Evolutionary conservation across 1,140 invertebrate genomes (phyloP).

Genomic region (Rhizoglyphus robini): DNA sequence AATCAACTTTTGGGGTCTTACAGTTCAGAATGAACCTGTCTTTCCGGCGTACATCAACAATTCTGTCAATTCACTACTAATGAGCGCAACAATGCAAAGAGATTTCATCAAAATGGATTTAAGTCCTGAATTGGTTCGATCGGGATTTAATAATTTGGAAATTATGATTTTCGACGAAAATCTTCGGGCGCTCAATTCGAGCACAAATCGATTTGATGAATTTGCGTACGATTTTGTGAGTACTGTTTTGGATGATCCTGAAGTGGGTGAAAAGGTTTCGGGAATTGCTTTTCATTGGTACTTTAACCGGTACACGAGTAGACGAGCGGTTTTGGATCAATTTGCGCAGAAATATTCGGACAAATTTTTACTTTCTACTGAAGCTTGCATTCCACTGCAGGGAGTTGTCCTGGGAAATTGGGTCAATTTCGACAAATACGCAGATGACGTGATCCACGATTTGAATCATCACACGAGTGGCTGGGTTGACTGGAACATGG

Average conservation of each 20-base stretch:
- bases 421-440: slow-evolving; percentile 19
- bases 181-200: slow-evolving; percentile 38
- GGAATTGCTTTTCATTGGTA: slow-evolving; percentile 75
- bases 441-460: slow-evolving; percentile 25
- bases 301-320: slow-evolving; percentile 37
- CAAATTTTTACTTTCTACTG: slow-evolving; percentile 60
- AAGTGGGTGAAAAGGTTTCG: slow-evolving; percentile 51
- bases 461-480: too few relatives aligned
- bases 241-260: slow-evolving; percentile 33
- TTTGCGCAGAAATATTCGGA: slow-evolving; percentile 48
- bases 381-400: slow-evolving; percentile 45
- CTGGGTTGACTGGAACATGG: slow-evolving; percentile 83
- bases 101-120: too few relatives aligned
- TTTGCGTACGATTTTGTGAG: slow-evolving; percentile 48
- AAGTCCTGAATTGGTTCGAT: slow-evolving; percentile 46
- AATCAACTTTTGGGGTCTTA: slow-evolving; percentile 47
- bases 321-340: slow-evolving; percentile 39
- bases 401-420: slow-evolving; percentile 20
- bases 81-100: slow-evolving; percentile 45
- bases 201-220: too few relatives aligned
- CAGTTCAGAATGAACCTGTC: slow-evolving; percentile 47
- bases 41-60: slow-evolving; percentile 38
- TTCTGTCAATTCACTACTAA: slow-evolving; percentile 57
- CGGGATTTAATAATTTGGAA: slow-evolving; percentile 40
- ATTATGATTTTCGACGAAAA: slow-evolving; percentile 60